Evolutionary conservation across 2,797 vertebrate genomes (phyloP).

Genomic region (Neosilurus hyrtlii): DNA sequence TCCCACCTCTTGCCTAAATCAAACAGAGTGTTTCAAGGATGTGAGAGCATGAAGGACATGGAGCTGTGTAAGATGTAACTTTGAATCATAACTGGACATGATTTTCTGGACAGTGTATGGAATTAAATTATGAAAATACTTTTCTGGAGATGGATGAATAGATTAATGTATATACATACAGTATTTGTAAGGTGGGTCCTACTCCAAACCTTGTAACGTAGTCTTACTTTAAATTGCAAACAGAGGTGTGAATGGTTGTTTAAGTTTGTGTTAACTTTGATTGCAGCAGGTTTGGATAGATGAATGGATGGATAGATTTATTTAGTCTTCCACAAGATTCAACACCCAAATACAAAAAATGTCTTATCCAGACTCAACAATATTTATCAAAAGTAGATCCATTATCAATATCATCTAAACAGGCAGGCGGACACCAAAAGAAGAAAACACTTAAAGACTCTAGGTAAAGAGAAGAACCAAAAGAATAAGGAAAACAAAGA

Average conservation of each 20-base stretch:
- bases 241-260: neutral
- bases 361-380: neutral
- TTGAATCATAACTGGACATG: too few relatives aligned
- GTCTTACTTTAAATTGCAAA: too few relatives aligned
- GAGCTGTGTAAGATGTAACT: too few relatives aligned
- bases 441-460: neutral
- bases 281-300: too few relatives aligned
- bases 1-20: too few relatives aligned
- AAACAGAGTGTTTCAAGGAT: too few relatives aligned
- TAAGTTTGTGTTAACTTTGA: neutral
- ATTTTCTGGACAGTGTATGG: too few relatives aligned
- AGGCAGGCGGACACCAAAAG: neutral
- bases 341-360: neutral
- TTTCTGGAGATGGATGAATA: neutral
- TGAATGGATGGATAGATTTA: neutral
- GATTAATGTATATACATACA: neutral
- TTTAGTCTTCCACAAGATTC: neutral
- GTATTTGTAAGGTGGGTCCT: neutral
- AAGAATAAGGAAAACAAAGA: neutral
- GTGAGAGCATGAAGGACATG: too few relatives aligned
- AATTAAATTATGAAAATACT: too few relatives aligned
- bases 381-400: neutral
- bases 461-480: neutral
- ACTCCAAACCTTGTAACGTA: too few relatives aligned
- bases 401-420: conserved; percentile 4